Conservation (phyloP, 2,888 invertebrate genomes). For the Dione juno region DNA sequence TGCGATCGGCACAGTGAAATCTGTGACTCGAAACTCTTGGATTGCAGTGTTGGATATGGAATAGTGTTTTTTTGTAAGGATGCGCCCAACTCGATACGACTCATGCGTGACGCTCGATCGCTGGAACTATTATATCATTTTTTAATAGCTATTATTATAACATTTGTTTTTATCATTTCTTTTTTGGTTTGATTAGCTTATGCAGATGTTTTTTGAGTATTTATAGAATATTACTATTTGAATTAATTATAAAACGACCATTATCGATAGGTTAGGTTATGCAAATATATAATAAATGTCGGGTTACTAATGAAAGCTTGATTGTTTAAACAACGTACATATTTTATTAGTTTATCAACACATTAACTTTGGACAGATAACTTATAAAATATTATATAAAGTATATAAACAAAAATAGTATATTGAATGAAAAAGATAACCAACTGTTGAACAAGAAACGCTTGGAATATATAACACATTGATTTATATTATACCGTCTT, state of each 20-base stretch:
- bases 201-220: not conserved
- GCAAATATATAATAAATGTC: not conserved
- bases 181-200: not conserved
- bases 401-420: not conserved
- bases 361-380: not conserved
- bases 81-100: conserved; percentile 76
- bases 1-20: conserved; percentile 73
- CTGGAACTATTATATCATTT: conserved; percentile 68
- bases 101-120: conserved; percentile 81
- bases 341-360: not conserved
- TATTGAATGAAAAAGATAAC: not conserved
- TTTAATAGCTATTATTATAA: conserved; percentile 31
- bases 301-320: not conserved
- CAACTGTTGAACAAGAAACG: not conserved
- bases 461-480: not conserved
- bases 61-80: conserved; percentile 73
- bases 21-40: conserved; percentile 76
- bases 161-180: conserved; percentile 22
- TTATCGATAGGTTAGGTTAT: not conserved
- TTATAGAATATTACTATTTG: not conserved
- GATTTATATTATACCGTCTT: not conserved
- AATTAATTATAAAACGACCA: not conserved
- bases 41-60: conserved; percentile 82
- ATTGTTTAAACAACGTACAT: not conserved
- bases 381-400: not conserved